phyloP scores from a whole-genome alignment of 2,797 vertebrate genomes.

The Acropternis orthonyx region DNA sequence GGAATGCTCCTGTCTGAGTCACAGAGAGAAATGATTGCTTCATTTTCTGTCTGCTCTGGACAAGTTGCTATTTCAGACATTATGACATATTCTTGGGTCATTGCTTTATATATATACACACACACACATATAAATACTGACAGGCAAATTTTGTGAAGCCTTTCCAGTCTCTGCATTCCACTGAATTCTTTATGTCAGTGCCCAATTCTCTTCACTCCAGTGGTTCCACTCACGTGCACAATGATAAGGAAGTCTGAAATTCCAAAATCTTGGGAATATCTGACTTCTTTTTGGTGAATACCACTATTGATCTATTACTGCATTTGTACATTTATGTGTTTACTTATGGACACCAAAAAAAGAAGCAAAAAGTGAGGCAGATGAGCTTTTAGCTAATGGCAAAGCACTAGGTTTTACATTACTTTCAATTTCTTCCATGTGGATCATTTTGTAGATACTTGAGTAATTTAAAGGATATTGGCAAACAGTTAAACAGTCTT shows the following conservation, averaged over 20 bases:
- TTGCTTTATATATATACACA: background rate
- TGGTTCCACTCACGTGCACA: background rate
- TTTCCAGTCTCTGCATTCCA: background rate
- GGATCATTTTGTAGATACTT: background rate
- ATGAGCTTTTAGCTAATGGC: background rate
- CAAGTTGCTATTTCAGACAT: background rate
- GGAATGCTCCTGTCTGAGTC: background rate
- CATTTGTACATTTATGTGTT: background rate
- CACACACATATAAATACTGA: background rate
- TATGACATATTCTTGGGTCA: background rate
- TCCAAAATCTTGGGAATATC: background rate
- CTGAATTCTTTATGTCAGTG: background rate
- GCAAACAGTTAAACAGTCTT: background rate
- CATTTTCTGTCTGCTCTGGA: background rate
- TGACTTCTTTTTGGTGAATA: background rate
- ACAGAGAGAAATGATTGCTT: background rate
- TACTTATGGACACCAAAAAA: background rate
- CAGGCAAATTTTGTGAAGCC: background rate
- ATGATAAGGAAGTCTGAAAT: background rate
- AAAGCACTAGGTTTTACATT: background rate
- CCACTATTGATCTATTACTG: background rate
- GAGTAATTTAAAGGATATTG: background rate
- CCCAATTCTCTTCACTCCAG: background rate
- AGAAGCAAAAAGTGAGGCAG: background rate
- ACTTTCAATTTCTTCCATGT: background rate